Conservation (phyloP, 2,888 invertebrate species). For the Andrena trimmerana region DNA sequence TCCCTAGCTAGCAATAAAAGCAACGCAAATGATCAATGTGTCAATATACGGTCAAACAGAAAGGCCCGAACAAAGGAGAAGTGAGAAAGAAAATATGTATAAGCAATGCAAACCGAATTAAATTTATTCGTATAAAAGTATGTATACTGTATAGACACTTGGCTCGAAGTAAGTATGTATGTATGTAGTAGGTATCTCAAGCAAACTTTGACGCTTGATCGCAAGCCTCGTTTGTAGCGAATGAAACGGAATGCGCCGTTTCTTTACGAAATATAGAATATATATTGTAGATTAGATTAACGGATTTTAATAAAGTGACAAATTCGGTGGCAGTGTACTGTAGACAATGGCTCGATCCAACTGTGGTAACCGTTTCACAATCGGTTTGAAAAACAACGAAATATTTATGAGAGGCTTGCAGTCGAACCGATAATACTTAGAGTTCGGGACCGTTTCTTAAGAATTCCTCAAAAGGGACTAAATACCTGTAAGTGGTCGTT, state of each 20-base stretch:
- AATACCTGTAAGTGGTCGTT: slow-evolving; percentile 80
- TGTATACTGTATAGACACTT: neutral
- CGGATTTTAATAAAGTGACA: slow-evolving; percentile 26
- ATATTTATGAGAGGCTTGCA: slow-evolving; percentile 73
- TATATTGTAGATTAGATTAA: slow-evolving; percentile 11
- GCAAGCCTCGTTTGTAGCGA: slow-evolving; percentile 69
- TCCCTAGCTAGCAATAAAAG: slow-evolving; percentile 84
- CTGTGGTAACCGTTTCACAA: slow-evolving; percentile 77
- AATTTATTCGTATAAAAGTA: slow-evolving; percentile 5
- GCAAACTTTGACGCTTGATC: slow-evolving; percentile 40
- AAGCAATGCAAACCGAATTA: slow-evolving; percentile 27
- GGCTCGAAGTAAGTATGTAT: neutral
- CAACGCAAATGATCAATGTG: slow-evolving; percentile 82
- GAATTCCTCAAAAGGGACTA: slow-evolving; percentile 53
- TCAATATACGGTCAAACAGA: slow-evolving; percentile 66
- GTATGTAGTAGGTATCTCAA: neutral
- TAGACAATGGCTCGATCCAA: slow-evolving; percentile 85
- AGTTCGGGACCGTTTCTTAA: slow-evolving; percentile 48
- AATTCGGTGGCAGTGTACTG: slow-evolving; percentile 75
- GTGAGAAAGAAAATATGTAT: slow-evolving; percentile 7
- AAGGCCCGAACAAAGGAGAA: slow-evolving; percentile 59
- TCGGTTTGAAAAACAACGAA: slow-evolving; percentile 59
- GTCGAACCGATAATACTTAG: slow-evolving; percentile 62
- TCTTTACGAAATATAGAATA: slow-evolving; percentile 23
- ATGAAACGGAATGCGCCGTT: slow-evolving; percentile 54